phyloP scores from a whole-genome alignment of 2,113 vertebrate genomes.

The Pelecanus crispus region DNA sequence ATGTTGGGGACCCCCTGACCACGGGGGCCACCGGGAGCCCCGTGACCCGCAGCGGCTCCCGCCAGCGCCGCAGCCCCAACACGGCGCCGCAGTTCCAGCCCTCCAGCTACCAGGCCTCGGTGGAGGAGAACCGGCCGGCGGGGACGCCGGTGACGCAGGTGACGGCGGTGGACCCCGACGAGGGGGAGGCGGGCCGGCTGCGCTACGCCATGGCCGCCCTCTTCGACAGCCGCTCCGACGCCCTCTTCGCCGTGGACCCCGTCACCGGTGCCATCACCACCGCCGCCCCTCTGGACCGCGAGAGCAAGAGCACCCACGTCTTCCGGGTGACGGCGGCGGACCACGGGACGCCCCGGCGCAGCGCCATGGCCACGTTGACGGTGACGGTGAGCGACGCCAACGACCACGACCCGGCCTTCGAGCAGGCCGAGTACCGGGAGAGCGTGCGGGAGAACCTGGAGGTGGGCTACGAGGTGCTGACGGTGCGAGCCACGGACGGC shows the following conservation, averaged over 20 bases:
- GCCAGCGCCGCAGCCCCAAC: constrained; percentile 81
- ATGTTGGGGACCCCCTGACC: not conserved
- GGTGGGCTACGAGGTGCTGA: constrained; percentile 93
- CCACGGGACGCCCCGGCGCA: constrained; percentile 81
- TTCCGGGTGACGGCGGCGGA: constrained; percentile 87
- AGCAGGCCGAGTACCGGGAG: constrained; percentile 91
- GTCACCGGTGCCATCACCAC: constrained; percentile 80
- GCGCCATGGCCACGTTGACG: constrained; percentile 89
- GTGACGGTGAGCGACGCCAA: constrained; percentile 88
- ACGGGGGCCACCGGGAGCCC: not conserved
- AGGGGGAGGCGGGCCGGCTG: constrained; percentile 84
- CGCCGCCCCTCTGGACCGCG: constrained; percentile 81
- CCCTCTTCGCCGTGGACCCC: constrained; percentile 81
- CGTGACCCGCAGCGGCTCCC: not conserved
- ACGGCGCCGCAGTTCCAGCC: constrained; percentile 89
- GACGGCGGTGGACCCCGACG: constrained; percentile 82
- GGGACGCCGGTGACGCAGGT: constrained; percentile 82
- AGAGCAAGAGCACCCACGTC: constrained; percentile 93
- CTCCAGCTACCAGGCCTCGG: constrained; percentile 90
- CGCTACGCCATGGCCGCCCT: constrained; percentile 90
- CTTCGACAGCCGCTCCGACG: constrained; percentile 91
- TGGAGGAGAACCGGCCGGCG: constrained; percentile 84
- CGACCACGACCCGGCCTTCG: constrained; percentile 88
- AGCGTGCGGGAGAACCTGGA: constrained; percentile 94
- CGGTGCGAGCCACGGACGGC: constrained; percentile 88